These are phyloP conservation scores for Chondrosia reniformis DNA, from an alignment of 37 sponge, comb jelly and placozoan genomes.

Conservation along the genomic window DNA sequence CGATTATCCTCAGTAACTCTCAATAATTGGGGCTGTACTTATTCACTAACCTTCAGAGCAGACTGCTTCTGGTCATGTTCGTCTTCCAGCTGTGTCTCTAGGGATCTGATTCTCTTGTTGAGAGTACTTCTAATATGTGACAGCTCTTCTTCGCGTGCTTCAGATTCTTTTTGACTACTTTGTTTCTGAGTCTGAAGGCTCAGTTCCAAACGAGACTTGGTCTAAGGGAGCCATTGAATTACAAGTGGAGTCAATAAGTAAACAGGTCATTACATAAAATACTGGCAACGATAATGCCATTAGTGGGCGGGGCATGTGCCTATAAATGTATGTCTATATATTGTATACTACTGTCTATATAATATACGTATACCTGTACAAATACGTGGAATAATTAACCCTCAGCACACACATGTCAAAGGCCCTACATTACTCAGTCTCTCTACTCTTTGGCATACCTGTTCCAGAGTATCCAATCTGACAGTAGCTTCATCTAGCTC, in stretches of 20 bases:
- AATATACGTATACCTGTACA: not conserved
- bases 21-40: not conserved
- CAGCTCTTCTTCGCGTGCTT: constrained; percentile 90
- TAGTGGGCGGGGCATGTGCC: not conserved
- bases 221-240: constrained; percentile 34
- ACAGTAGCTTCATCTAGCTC: constrained; percentile 87
- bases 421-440: not conserved
- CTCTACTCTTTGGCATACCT: not conserved
- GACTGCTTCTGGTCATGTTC: constrained; percentile 79
- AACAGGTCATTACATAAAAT: too few species aligned
- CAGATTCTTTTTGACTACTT: constrained; percentile 76
- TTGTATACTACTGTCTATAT: not conserved
- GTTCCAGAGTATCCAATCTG: constrained; percentile 41
- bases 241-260: not conserved
- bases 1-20: too few species aligned
- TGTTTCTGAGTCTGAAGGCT: constrained; percentile 62
- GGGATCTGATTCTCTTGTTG: constrained; percentile 61
- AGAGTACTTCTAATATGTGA: constrained; percentile 60
- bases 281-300: constrained; percentile 16
- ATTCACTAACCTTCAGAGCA: constrained; percentile 71
- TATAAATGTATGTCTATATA: not conserved
- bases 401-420: not conserved
- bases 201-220: constrained; percentile 66
- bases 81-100: constrained; percentile 90
- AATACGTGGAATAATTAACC: not conserved